Evolutionary conservation across 2,113 vertebrate genomes (phyloP).

Genomic region (Pituophis catenifer): DNA sequence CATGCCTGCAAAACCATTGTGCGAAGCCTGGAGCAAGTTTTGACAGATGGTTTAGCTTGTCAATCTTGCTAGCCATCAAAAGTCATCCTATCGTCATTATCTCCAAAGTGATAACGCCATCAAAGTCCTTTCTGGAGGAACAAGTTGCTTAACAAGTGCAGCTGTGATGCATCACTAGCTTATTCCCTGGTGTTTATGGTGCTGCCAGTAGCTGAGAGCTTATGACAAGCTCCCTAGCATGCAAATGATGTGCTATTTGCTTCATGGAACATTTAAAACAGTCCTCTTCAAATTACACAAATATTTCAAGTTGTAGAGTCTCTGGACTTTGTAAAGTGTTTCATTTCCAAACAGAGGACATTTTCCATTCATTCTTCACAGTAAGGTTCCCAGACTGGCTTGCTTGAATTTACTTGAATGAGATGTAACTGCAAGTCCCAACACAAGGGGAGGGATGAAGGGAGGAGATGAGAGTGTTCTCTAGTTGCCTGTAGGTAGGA

Average conservation of each 20-base stretch:
- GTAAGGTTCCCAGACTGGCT: neutral
- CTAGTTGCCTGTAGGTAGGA: neutral
- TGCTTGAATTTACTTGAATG: neutral
- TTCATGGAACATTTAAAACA: neutral
- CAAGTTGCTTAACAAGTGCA: neutral
- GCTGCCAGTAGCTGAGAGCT: neutral
- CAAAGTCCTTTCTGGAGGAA: neutral
- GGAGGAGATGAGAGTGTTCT: neutral
- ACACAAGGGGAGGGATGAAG: neutral
- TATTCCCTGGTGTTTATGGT: neutral
- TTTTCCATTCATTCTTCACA: neutral
- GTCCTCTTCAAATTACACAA: neutral
- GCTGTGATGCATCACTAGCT: neutral
- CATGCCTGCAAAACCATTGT: neutral
- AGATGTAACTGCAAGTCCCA: neutral
- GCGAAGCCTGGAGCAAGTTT: neutral
- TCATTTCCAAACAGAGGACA: neutral
- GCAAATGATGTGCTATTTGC: neutral
- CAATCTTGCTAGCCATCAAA: neutral
- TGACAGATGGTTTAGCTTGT: neutral
- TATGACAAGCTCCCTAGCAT: neutral
- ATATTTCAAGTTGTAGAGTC: neutral
- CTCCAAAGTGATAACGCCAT: neutral
- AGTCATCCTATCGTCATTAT: neutral
- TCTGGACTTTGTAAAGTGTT: neutral